These are phyloP conservation scores for Fregata magnificens DNA, from an alignment of 2,113 vertebrate genomes.

Conservation along the genomic window DNA sequence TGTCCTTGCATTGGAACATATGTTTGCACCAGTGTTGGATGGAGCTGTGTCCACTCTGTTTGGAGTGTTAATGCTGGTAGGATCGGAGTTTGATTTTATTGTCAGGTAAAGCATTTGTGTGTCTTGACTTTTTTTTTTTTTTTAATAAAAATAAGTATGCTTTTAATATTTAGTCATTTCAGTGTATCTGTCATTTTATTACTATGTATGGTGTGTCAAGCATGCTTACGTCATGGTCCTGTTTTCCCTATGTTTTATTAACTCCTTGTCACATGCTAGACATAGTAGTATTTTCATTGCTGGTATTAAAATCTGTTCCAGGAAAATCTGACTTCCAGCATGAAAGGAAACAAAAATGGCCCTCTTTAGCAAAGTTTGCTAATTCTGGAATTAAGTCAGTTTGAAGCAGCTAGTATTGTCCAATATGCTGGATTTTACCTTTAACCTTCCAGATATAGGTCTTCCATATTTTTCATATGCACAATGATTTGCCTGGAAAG, in stretches of 20 bases:
- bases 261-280: neutral
- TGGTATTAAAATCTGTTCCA: neutral
- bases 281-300: neutral
- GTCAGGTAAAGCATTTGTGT: slow-evolving; percentile 80
- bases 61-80: slow-evolving; percentile 91
- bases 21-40: slow-evolving; percentile 91
- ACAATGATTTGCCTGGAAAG: neutral
- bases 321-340: neutral
- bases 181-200: neutral
- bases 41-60: slow-evolving; percentile 91
- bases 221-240: neutral
- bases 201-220: neutral
- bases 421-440: neutral
- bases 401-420: neutral
- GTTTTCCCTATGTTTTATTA: neutral
- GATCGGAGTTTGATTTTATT: slow-evolving; percentile 94
- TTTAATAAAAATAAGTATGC: neutral
- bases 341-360: neutral
- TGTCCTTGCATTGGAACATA: slow-evolving; percentile 88
- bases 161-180: neutral
- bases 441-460: neutral
- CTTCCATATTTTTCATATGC: neutral
- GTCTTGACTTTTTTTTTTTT: neutral
- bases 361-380: neutral
- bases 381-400: neutral